A percentile compares a stretch with the other conserved stretches of the same genome.
Conservation (phyloP, 1,140 invertebrate genomes). For the Drosophila ironensis region DNA sequence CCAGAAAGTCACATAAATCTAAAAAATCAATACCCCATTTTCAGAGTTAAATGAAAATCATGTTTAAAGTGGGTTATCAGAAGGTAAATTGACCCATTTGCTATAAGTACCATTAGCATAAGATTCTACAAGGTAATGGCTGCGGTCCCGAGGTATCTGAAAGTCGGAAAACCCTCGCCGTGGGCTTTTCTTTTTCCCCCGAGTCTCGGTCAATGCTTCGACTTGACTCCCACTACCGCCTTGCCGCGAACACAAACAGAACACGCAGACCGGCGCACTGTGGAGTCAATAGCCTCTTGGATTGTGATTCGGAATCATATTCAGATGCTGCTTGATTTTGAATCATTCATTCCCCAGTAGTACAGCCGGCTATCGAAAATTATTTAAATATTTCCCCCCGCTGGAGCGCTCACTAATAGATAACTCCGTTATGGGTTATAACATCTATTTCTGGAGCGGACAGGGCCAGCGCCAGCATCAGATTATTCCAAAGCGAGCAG, state of each 20-base stretch:
- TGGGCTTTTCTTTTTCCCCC: constrained; percentile 27
- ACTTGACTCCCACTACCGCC: constrained; percentile 51
- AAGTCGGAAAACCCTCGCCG: constrained; percentile 3
- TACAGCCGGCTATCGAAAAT: constrained; percentile 73
- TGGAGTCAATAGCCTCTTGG: constrained; percentile 70
- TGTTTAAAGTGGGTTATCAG: too few species aligned
- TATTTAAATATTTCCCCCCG: constrained; percentile 68
- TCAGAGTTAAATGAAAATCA: too few species aligned
- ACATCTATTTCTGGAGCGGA: constrained; percentile 32
- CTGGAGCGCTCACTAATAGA: constrained; percentile 1
- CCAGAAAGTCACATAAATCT: too few species aligned
- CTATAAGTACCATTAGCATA: too few species aligned
- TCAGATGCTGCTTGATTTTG: too few species aligned
- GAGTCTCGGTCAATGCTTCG: constrained; percentile 73
- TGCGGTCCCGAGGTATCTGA: background rate
- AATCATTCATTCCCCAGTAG: too few species aligned
- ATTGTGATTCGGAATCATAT: constrained; percentile 20
- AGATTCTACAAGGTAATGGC: background rate
- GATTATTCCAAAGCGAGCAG: constrained; percentile 27
- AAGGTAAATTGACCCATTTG: too few species aligned
- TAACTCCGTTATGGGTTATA: constrained; percentile 45
- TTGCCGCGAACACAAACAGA: background rate
- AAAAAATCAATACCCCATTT: background rate
- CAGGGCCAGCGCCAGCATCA: constrained; percentile 2
- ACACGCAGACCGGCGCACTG: background rate